phyloP scores from a whole-genome alignment of 92 coral and sea anemone species.

The Montipora capitata region DNA sequence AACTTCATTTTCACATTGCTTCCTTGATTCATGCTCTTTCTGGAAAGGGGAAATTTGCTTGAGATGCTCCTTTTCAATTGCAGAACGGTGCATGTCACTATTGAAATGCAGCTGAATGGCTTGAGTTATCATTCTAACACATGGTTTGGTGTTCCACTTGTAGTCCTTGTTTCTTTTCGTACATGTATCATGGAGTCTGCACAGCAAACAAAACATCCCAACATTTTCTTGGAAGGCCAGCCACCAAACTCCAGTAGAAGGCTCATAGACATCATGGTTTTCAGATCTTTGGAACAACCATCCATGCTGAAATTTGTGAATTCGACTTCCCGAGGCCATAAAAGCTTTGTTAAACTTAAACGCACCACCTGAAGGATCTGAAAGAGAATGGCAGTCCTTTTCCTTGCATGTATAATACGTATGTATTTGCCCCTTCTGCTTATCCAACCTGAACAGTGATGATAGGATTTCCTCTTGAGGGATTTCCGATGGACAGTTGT shows the following conservation, averaged over 20 bases:
- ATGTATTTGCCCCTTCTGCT: constrained; percentile 44
- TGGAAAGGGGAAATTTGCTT: constrained; percentile 53
- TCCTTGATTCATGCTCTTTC: constrained; percentile 43
- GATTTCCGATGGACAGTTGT: not conserved
- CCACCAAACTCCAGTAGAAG: constrained; percentile 53
- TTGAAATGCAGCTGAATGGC: constrained; percentile 48
- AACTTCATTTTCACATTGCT: constrained; percentile 42
- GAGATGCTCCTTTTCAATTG: constrained; percentile 44
- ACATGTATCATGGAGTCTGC: constrained; percentile 37
- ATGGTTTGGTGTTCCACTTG: constrained; percentile 47
- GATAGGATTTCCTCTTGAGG: constrained; percentile 30
- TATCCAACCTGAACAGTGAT: constrained; percentile 31
- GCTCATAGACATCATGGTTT: constrained; percentile 64
- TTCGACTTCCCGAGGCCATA: constrained; percentile 36
- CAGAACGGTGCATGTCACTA: constrained; percentile 51
- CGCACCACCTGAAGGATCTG: constrained; percentile 53
- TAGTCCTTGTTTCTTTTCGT: constrained; percentile 28
- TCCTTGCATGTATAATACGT: constrained; percentile 42
- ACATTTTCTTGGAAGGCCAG: constrained; percentile 40
- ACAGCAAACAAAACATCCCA: constrained; percentile 50
- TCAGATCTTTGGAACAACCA: constrained; percentile 55
- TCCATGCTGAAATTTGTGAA: constrained; percentile 51
- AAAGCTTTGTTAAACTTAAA: constrained; percentile 42
- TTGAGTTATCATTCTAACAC: constrained; percentile 43
- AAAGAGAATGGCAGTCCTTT: constrained; percentile 49